Evolutionary conservation across 2,888 invertebrate species (phyloP).

Genomic region (Megaustenia siamemsis): DNA sequence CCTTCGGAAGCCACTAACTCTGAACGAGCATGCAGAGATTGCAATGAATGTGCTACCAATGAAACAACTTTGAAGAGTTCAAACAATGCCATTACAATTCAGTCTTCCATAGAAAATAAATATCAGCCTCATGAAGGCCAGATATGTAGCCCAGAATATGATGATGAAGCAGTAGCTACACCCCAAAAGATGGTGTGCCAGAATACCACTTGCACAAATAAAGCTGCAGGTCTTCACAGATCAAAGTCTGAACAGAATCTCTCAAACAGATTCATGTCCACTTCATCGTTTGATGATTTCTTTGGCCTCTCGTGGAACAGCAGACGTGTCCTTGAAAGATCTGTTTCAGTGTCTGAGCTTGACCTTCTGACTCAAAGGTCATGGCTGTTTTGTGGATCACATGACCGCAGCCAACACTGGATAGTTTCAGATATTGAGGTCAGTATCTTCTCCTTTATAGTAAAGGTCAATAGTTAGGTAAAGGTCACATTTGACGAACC

Average conservation of each 20-base stretch:
- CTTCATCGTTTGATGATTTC: constrained; percentile 33
- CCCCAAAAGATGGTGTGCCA: constrained; percentile 11
- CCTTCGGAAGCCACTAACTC: not conserved
- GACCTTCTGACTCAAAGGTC: constrained; percentile 40
- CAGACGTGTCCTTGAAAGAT: constrained; percentile 45
- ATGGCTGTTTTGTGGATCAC: not conserved
- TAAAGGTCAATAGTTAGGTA: too few relatives aligned
- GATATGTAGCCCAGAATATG: not conserved
- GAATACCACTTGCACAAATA: not conserved
- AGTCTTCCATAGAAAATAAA: constrained; percentile 41
- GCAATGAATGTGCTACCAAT: not conserved
- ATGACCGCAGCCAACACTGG: not conserved
- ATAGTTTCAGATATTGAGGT: not conserved
- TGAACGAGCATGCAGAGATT: not conserved
- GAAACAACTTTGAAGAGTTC: not conserved
- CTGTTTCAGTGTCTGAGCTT: constrained; percentile 33
- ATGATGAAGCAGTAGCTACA: not conserved
- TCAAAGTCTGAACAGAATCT: constrained; percentile 44
- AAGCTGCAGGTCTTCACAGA: constrained; percentile 1
- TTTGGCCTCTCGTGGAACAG: constrained; percentile 41
- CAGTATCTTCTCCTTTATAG: not conserved
- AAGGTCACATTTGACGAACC: too few relatives aligned
- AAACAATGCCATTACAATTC: not conserved
- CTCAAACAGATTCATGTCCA: constrained; percentile 11
- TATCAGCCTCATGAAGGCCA: constrained; percentile 4